These are phyloP conservation scores for Palloptera scutellata DNA, from an alignment of 2,888 invertebrate genomes.

Conservation along the genomic window DNA sequence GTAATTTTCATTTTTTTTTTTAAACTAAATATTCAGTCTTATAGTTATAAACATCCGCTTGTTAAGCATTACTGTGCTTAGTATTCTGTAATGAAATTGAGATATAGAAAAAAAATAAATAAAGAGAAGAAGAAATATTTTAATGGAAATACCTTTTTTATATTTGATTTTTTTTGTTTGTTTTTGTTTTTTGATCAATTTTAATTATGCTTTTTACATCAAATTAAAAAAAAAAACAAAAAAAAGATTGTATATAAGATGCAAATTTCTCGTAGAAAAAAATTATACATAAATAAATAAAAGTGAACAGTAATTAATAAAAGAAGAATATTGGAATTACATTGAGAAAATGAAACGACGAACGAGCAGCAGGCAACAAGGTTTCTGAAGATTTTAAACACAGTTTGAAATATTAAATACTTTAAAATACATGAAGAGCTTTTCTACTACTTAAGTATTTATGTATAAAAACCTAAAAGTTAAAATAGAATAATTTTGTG, in stretches of 20 bases:
- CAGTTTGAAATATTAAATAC: no score
- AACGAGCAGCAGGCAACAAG: no score
- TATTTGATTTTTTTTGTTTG: neutral
- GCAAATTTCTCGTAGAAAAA: constrained; percentile 4
- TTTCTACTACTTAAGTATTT: no score
- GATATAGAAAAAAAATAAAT: constrained; percentile 30
- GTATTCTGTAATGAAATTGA: constrained; percentile 56
- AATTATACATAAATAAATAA: neutral
- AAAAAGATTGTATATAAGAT: neutral
- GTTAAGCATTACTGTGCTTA: constrained; percentile 63
- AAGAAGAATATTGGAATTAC: constrained; percentile 25
- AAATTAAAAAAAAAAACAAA: neutral
- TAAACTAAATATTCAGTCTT: constrained; percentile 65
- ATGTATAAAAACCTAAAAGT: no score
- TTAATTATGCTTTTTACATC: neutral
- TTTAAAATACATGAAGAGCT: no score
- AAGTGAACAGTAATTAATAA: constrained; percentile 21
- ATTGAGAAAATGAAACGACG: constrained; percentile 19
- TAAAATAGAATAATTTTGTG: no score
- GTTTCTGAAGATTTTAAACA: no score
- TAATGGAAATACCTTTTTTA: constrained; percentile 25
- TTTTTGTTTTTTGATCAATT: constrained; percentile 27
- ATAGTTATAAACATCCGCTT: constrained; percentile 62
- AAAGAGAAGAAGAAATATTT: constrained; percentile 34
- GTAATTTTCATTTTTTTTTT: constrained; percentile 21